Percentiles rank a stretch among this genome's conserved stretches.
Conservation (phyloP, 2,113 vertebrate species). For the Reinhardtius hippoglossoides region DNA sequence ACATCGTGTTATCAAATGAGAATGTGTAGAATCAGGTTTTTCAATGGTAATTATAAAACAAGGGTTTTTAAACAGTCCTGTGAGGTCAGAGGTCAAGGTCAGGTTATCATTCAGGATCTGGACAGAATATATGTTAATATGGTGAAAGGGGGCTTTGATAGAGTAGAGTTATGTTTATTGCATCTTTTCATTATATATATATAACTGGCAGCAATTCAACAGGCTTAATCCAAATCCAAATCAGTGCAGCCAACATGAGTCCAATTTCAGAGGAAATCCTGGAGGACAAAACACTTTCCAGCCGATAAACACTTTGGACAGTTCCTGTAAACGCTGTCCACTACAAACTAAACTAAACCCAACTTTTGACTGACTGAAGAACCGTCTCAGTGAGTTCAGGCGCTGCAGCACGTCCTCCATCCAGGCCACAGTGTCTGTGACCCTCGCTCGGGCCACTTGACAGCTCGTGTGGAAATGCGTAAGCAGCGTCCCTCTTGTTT, state of each 20-base stretch:
- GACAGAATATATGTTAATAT: not conserved
- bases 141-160: not conserved
- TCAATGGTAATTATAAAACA: not conserved
- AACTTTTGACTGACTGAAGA: conserved; percentile 23
- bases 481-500: conserved; percentile 72
- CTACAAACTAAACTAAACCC: conserved; percentile 14
- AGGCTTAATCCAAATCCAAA: not conserved
- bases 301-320: conserved; percentile 22
- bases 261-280: conserved; percentile 49
- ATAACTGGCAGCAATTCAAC: not conserved
- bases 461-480: conserved; percentile 72
- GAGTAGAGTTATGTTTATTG: not conserved
- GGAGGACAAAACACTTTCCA: conserved; percentile 50
- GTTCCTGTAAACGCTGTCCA: conserved; percentile 19
- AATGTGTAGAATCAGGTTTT: not conserved
- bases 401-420: conserved; percentile 22
- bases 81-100: conserved; percentile 16
- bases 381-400: not conserved
- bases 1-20: not conserved
- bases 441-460: conserved; percentile 55
- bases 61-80: no score
- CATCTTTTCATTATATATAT: not conserved
- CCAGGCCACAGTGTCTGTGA: conserved; percentile 37
- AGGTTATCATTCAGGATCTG: not conserved
- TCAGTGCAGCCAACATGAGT: not conserved